Percentiles rank a stretch among this genome's conserved stretches.
These are phyloP conservation scores for Trichonephila clavata DNA, from an alignment of 1,140 invertebrate species.

Conservation along the genomic window DNA sequence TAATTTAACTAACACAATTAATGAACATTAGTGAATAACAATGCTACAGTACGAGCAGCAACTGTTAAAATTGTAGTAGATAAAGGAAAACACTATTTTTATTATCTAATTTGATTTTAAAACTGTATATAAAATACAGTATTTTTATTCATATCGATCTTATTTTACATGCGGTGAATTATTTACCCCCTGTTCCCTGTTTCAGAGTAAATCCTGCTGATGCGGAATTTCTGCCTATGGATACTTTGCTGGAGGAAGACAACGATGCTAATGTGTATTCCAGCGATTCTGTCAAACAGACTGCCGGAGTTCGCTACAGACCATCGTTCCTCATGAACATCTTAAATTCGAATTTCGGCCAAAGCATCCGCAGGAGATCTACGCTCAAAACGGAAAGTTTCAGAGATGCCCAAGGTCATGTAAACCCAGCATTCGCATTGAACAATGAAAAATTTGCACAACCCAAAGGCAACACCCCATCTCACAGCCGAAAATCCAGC, in stretches of 20 bases:
- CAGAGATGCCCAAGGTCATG: conserved; percentile 42
- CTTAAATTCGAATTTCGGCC: conserved; percentile 47
- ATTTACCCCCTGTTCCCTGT: background rate
- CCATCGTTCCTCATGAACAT: conserved; percentile 69
- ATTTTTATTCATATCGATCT: too few species aligned
- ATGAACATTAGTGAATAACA: too few species aligned
- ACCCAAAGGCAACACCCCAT: conserved; percentile 8
- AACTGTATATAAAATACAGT: too few species aligned
- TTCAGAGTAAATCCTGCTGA: conserved; percentile 76
- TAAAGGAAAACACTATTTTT: too few species aligned
- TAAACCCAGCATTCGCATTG: conserved; percentile 51
- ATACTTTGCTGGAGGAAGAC: conserved; percentile 77
- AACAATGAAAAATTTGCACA: background rate
- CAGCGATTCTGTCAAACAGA: conserved; percentile 63
- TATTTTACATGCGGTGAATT: too few species aligned
- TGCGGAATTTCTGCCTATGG: conserved; percentile 78
- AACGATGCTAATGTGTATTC: conserved; percentile 74
- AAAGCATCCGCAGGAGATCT: conserved; percentile 64
- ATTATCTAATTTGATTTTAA: too few species aligned
- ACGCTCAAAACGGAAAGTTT: conserved; percentile 43
- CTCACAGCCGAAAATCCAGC: conserved; percentile 61
- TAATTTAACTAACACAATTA: too few species aligned
- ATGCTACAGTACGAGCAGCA: too few species aligned
- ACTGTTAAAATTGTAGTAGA: too few species aligned
- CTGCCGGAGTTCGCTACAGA: conserved; percentile 51